Base-by-base conservation (phyloP, 2,888 invertebrate species). In the Crioceris asparagi region DNA sequence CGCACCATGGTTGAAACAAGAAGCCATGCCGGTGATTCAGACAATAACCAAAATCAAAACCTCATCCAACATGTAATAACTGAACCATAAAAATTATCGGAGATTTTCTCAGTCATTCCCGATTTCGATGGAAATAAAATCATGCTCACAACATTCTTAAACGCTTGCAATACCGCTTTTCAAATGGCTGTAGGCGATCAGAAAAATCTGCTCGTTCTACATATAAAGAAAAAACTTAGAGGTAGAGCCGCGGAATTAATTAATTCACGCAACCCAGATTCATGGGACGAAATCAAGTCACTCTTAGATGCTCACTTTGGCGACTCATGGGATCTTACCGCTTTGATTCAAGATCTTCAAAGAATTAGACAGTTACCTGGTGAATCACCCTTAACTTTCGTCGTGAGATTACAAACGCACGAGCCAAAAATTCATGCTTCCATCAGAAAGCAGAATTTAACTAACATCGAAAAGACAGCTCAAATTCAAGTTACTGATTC, bases 111-210 rank as follows among this genome's bases (percentile, higher is more conserved):
- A 15, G 38, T 41, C 8, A 23, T 41, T n/a, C 38, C 38, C 12
- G 39, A 42, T 29, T 42, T 32, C 30, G 39, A 39, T 11, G 39
- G 39, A n/a, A 32, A 42, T 33, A 27, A 31, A 34, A 39, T 42
- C 10, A 39, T 12, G 23, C 25, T 42, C 15, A 31, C 15, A 15
- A 42, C 39, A 11, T 39, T 39, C 23, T 15, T 38, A 33, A 37
- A 33, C 19, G 38, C 41, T n/a, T 41, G 35, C 29, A 35, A 36
- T 35, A 31, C 25, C 26, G 41, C 23, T 2, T 36, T 27, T 36
- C 32, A 29, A 10, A 41, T 39, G 36, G 25, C 38, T 10, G 29
- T 30, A 15, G 23, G 23, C 10, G 30, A 41, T 19, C 39, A 41
- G 32, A 18, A 27, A 23, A 21, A 18, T 23, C 32, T 41, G n/a